Conservation (phyloP, 2,797 vertebrate genomes). For the Numenius phaeopus region DNA sequence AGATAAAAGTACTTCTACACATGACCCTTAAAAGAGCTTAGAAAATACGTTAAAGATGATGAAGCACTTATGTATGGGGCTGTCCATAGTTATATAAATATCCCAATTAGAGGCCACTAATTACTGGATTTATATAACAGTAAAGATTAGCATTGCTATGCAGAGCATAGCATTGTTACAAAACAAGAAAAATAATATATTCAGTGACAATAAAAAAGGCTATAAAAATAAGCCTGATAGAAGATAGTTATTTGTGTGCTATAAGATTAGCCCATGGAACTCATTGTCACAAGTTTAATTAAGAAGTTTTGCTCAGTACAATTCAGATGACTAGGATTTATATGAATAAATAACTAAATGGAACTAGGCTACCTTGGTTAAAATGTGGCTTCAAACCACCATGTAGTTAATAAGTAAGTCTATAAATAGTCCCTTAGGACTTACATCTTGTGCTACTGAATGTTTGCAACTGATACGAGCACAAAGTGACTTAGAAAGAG, state of each 20-base stretch:
- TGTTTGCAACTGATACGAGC: not conserved
- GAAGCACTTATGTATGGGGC: not conserved
- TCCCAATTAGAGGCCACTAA: not conserved
- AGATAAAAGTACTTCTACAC: not conserved
- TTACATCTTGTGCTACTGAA: not conserved
- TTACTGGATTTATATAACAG: not conserved
- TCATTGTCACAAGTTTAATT: not conserved
- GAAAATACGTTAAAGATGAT: not conserved
- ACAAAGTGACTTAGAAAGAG: not conserved
- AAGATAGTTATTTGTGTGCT: not conserved
- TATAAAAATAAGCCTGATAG: conserved; percentile 10
- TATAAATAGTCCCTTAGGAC: not conserved
- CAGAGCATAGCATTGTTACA: not conserved
- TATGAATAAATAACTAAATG: conserved; percentile 1
- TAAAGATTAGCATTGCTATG: not conserved
- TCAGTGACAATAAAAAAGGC: not conserved
- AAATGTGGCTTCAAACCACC: not conserved
- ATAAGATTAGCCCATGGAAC: conserved; percentile 8
- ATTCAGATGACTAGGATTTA: conserved; percentile 21
- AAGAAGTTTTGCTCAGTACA: not conserved
- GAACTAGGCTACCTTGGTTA: not conserved
- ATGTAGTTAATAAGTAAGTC: not conserved
- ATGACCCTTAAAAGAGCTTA: not conserved
- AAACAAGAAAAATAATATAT: not conserved
- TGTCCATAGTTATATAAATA: not conserved